Conservation (phyloP, 2,797 vertebrate genomes). For the Siniperca scherzeri region DNA sequence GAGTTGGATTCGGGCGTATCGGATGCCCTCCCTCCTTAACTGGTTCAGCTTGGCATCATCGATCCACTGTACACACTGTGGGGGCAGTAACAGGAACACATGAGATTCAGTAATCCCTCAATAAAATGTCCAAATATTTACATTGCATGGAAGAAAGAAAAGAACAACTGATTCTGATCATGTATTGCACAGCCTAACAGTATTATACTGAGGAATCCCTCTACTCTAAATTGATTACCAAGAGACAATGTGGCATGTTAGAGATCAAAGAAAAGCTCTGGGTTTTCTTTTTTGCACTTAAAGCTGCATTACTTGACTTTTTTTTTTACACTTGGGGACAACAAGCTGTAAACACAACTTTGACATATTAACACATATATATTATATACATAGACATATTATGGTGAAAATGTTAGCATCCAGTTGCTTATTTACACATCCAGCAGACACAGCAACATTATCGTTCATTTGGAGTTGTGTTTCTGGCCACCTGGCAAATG, state of each 20-base stretch:
- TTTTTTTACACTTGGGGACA: neutral
- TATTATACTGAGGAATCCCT: neutral
- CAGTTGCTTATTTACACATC: neutral
- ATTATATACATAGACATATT: neutral
- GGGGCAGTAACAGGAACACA: slow-evolving; percentile 32
- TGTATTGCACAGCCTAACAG: neutral
- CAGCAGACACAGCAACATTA: neutral
- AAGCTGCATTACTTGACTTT: neutral
- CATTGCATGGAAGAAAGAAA: neutral
- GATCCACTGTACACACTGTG: slow-evolving; percentile 91
- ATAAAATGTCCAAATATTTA: neutral
- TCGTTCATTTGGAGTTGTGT: neutral
- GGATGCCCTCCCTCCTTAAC: slow-evolving; percentile 96
- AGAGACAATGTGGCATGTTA: neutral
- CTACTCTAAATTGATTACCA: slow-evolving; percentile 6
- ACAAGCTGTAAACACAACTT: neutral
- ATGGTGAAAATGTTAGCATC: neutral
- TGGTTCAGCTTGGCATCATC: slow-evolving; percentile 99
- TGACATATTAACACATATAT: neutral
- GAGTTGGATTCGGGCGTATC: slow-evolving; percentile 97
- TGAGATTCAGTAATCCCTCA: slow-evolving; percentile 7
- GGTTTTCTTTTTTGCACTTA: neutral
- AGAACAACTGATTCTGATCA: neutral
- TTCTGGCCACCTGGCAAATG: neutral
- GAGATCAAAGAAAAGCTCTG: neutral